Evolutionary conservation across 2,888 invertebrate genomes (phyloP).

Genomic region (Rhabditophanes sp.): DNA sequence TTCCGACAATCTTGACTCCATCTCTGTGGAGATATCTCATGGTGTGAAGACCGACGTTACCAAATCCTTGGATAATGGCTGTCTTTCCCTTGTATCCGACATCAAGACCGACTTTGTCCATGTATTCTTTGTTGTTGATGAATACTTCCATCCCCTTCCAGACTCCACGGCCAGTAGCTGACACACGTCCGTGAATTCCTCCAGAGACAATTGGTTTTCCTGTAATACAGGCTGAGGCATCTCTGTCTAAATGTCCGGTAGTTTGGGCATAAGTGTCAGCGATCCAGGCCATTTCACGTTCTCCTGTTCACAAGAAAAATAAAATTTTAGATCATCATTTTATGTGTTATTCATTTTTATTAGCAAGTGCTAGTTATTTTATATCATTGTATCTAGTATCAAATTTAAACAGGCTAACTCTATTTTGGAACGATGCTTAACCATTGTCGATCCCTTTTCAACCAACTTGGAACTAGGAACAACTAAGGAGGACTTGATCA

Average conservation of each 20-base stretch:
- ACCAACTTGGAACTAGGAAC: too few species aligned
- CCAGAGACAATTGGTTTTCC: conserved; percentile 86
- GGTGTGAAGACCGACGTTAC: conserved; percentile 83
- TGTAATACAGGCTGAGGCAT: conserved; percentile 87
- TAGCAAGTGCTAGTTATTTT: too few species aligned
- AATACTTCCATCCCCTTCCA: conserved; percentile 44
- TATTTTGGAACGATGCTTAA: too few species aligned
- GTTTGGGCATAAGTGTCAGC: conserved; percentile 93
- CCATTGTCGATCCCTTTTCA: too few species aligned
- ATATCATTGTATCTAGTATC: too few species aligned
- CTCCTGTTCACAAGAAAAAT: too few species aligned
- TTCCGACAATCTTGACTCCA: conserved; percentile 76
- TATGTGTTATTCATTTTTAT: too few species aligned
- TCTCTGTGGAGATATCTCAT: conserved; percentile 80
- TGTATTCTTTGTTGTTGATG: conserved; percentile 79
- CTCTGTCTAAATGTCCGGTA: conserved; percentile 53
- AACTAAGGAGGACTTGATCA: too few species aligned
- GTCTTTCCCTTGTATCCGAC: conserved; percentile 89
- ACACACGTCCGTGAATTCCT: conserved; percentile 86
- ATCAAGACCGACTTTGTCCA: conserved; percentile 61
- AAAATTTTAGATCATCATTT: too few species aligned
- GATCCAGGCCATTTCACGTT: conserved; percentile 94
- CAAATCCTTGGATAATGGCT: conserved; percentile 63
- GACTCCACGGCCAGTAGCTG: conserved; percentile 82
- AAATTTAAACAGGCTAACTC: too few species aligned